phyloP scores from a whole-genome alignment of 2,113 vertebrate genomes.

The Penelope pileata region DNA sequence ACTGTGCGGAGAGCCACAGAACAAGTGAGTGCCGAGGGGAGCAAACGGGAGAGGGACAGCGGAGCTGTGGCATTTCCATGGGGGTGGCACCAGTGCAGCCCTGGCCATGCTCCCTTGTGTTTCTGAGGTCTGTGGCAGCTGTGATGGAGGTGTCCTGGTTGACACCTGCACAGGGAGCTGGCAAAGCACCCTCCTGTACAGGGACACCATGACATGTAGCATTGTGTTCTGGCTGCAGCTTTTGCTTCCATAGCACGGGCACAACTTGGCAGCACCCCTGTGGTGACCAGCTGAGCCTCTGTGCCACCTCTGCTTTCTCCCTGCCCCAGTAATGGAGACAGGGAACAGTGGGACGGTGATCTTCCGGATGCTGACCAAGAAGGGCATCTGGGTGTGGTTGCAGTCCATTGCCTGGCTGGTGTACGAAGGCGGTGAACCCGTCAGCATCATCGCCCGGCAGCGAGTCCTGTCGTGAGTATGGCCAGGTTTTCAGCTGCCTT shows the following conservation, averaged over 20 bases:
- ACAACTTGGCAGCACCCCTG: fast-evolving
- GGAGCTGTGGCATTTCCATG: background rate
- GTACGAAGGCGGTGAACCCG: conserved; percentile 78
- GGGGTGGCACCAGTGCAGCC: background rate
- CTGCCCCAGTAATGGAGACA: conserved; percentile 80
- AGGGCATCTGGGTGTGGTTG: conserved; percentile 82
- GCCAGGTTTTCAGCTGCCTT: background rate
- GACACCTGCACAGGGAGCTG: fast-evolving
- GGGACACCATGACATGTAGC: fast-evolving
- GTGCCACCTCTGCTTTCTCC: background rate
- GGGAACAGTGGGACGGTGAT: conserved; percentile 80
- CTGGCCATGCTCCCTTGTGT: fast-evolving
- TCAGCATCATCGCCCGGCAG: conserved; percentile 82
- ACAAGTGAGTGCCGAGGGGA: conserved; percentile 69
- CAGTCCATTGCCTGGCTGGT: conserved; percentile 82
- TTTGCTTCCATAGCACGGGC: fast-evolving
- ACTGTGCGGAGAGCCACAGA: conserved; percentile 81
- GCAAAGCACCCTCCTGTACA: background rate
- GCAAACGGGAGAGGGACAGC: fast-evolving
- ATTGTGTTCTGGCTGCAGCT: background rate
- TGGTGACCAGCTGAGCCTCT: fast-evolving
- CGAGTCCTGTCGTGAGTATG: conserved; percentile 79
- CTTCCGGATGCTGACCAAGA: conserved; percentile 84
- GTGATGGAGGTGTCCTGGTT: background rate
- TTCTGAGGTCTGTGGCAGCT: fast-evolving